Percentiles rank a stretch among this genome's conserved stretches.
Conservation (phyloP, 1,140 invertebrate species). For the Caenorhabditis latens region DNA sequence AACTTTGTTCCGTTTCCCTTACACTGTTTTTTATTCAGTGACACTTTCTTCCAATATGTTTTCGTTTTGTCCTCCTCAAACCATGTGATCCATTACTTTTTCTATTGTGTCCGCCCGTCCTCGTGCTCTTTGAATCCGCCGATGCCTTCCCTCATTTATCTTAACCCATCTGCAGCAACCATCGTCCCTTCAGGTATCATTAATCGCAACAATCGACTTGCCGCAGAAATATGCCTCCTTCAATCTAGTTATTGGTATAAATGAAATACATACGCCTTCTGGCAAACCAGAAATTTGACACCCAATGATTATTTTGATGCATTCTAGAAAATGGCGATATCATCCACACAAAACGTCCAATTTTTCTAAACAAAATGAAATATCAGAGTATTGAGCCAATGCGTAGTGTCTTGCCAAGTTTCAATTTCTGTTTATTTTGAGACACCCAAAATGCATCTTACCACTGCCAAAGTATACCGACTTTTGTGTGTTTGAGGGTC, state of each 20-base stretch:
- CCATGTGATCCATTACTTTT: conserved; percentile 51
- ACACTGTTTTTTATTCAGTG: no score
- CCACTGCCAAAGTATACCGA: conserved; percentile 46
- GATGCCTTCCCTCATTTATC: conserved; percentile 34
- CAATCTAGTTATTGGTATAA: conserved; percentile 21
- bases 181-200: conserved; percentile 35
- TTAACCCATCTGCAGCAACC: conserved; percentile 32
- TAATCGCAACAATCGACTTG: conserved; percentile 17
- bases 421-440: conserved; percentile 55
- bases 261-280: neutral
- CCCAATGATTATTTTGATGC: no score
- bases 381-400: no score
- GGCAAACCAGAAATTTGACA: neutral
- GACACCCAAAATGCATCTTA: conserved; percentile 19
- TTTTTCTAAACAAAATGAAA: no score
- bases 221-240: neutral
- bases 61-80: neutral
- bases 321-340: no score
- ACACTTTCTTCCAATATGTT: neutral
- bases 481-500: conserved; percentile 24
- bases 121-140: conserved; percentile 52
- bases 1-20: no score
- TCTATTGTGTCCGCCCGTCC: conserved; percentile 34
- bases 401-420: neutral
- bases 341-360: no score